phyloP scores from a whole-genome alignment of 35 echinoderm and acorn worm genomes.

The Ophioderma brevispina region DNA sequence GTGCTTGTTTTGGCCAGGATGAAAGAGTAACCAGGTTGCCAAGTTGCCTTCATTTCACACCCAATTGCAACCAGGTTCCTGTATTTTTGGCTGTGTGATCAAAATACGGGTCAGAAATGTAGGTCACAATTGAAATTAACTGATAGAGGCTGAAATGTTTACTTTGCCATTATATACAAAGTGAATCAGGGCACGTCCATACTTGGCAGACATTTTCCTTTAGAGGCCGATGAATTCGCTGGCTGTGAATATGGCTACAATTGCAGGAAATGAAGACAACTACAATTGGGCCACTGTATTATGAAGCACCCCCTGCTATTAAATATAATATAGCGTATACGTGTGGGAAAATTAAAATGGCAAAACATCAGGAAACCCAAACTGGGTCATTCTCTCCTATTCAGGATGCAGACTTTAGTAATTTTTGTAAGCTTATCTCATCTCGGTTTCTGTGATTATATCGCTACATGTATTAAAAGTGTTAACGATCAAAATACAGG shows the following conservation, averaged over 20 bases:
- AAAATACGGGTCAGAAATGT: background rate
- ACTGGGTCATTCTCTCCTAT: background rate
- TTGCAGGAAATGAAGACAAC: background rate
- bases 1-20: slow-evolving; percentile 7
- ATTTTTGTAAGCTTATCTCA: background rate
- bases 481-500: too few relatives aligned
- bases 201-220: background rate
- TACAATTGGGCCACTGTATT: background rate
- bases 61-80: background rate
- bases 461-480: too few relatives aligned
- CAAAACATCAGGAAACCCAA: background rate
- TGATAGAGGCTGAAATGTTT: background rate
- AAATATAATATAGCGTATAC: background rate
- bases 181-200: background rate
- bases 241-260: background rate
- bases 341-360: background rate
- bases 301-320: background rate
- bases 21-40: background rate
- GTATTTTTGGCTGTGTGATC: background rate
- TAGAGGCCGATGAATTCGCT: background rate
- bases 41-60: background rate
- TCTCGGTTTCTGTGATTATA: background rate
- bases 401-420: background rate
- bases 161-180: background rate
- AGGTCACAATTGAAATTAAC: background rate